These are phyloP conservation scores for Gasterosteus nipponicus DNA, from an alignment of 2,113 vertebrate genomes.

Conservation along the genomic window DNA sequence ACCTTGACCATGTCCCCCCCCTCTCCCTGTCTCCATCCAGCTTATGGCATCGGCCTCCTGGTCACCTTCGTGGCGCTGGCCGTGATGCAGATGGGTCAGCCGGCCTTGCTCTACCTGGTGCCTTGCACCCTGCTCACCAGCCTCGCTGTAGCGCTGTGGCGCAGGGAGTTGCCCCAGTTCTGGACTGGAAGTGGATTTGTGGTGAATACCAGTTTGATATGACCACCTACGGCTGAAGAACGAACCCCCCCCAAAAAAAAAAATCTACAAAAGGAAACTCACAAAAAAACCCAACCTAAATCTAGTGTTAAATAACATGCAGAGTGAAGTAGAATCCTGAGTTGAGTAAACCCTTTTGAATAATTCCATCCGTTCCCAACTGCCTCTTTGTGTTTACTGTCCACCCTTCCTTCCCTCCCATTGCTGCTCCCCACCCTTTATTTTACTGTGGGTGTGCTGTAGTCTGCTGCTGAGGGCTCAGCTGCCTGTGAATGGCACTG, in stretches of 20 bases:
- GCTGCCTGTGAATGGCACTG: slow-evolving; percentile 69
- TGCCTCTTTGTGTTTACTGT: slow-evolving; percentile 62
- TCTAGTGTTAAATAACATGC: slow-evolving; percentile 75
- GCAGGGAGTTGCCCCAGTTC: slow-evolving; percentile 91
- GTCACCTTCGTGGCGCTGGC: slow-evolving; percentile 95
- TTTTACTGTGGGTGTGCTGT: slow-evolving; percentile 66
- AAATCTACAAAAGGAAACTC: neutral
- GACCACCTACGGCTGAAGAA: slow-evolving; percentile 82
- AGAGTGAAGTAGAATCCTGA: slow-evolving; percentile 86
- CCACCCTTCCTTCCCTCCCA: slow-evolving; percentile 27
- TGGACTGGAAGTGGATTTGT: slow-evolving; percentile 98
- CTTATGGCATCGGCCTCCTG: slow-evolving; percentile 93
- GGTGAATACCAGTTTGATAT: slow-evolving; percentile 99
- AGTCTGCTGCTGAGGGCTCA: slow-evolving; percentile 67
- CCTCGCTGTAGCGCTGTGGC: slow-evolving; percentile 90
- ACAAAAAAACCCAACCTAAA: slow-evolving; percentile 3
- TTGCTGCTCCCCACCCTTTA: slow-evolving; percentile 52
- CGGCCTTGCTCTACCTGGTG: slow-evolving; percentile 95
- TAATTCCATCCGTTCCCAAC: slow-evolving; percentile 60
- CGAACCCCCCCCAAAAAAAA: slow-evolving; percentile 40
- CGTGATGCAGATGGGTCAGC: slow-evolving; percentile 94
- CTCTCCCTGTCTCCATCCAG: slow-evolving; percentile 66
- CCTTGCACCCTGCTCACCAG: slow-evolving; percentile 95
- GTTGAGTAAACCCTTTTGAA: slow-evolving; percentile 87
- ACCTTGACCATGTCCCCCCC: neutral